These are phyloP conservation scores for Hydriomena furcata DNA, from an alignment of 2,888 invertebrate species.

Conservation along the genomic window DNA sequence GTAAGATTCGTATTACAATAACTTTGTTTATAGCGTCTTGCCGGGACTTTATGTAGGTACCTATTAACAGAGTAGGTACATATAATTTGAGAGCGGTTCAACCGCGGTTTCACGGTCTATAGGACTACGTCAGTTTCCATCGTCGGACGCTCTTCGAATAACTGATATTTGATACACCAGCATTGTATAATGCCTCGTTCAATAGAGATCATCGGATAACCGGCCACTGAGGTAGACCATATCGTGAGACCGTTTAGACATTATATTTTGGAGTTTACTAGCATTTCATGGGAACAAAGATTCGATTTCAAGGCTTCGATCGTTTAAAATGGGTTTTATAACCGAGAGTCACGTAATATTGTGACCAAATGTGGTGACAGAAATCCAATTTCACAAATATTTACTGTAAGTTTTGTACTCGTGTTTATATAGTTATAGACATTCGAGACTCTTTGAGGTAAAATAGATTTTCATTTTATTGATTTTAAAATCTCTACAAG, in stretches of 20 bases:
- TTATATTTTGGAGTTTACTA: slow-evolving; percentile 59
- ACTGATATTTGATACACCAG: slow-evolving; percentile 60
- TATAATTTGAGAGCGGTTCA: slow-evolving; percentile 33
- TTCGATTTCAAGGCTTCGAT: slow-evolving; percentile 56
- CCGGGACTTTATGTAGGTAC: not conserved
- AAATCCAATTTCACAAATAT: slow-evolving; percentile 40
- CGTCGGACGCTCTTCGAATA: slow-evolving; percentile 44
- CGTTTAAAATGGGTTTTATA: slow-evolving; percentile 49
- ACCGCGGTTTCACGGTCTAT: slow-evolving; percentile 67
- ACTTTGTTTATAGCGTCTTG: slow-evolving; percentile 1
- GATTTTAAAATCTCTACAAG: slow-evolving; percentile 5
- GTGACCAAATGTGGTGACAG: slow-evolving; percentile 37
- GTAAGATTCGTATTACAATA: not conserved
- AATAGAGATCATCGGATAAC: slow-evolving; percentile 53
- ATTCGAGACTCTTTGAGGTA: slow-evolving; percentile 6
- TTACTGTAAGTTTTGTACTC: slow-evolving; percentile 34
- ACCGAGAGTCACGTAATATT: slow-evolving; percentile 52
- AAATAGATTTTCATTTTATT: slow-evolving; percentile 2
- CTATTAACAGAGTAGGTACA: not conserved
- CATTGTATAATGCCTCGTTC: slow-evolving; percentile 55
- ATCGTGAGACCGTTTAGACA: slow-evolving; percentile 61
- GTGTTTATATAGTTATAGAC: slow-evolving; percentile 7
- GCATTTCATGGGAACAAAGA: slow-evolving; percentile 63
- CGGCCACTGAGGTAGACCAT: slow-evolving; percentile 70
- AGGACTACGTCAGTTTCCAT: slow-evolving; percentile 57